Conservation (phyloP, 2,113 vertebrate species). For the Chaetodon auriga region DNA sequence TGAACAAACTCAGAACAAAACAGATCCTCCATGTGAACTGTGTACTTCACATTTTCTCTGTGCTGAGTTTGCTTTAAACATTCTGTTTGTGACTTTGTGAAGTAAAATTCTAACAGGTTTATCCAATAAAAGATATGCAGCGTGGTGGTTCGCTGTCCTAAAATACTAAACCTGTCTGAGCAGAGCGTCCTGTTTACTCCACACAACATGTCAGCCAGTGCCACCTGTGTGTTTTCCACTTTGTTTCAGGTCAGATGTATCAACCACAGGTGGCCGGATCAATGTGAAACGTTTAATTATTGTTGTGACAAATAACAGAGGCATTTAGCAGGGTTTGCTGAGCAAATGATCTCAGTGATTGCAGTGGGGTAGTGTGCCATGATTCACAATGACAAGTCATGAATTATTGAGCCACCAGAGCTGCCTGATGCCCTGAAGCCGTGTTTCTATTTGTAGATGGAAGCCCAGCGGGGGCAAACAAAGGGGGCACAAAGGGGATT, state of each 20-base stretch:
- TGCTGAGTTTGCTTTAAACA: too few species aligned
- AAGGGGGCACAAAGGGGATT: constrained; percentile 45
- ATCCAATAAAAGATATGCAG: neutral
- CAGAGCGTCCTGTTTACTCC: constrained; percentile 33
- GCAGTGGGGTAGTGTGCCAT: constrained; percentile 49
- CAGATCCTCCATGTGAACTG: neutral
- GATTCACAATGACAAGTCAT: constrained; percentile 71
- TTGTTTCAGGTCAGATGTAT: constrained; percentile 47
- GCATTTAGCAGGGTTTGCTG: constrained; percentile 60
- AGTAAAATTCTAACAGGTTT: neutral
- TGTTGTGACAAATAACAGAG: constrained; percentile 67
- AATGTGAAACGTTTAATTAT: constrained; percentile 72
- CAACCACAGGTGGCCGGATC: constrained; percentile 65
- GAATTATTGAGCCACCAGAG: constrained; percentile 74
- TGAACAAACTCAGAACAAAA: neutral
- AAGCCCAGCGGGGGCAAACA: constrained; percentile 68
- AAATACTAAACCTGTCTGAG: neutral
- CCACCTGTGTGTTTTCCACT: constrained; percentile 50
- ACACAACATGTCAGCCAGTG: constrained; percentile 14
- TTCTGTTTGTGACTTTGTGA: neutral
- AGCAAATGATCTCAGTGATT: constrained; percentile 68
- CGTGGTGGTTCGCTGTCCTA: neutral
- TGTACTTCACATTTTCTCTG: neutral
- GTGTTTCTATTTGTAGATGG: constrained; percentile 61
- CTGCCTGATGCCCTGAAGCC: constrained; percentile 56